Conservation (phyloP, 35 echinoderm and acorn worm genomes). For the Heliocidaris tuberculata region DNA sequence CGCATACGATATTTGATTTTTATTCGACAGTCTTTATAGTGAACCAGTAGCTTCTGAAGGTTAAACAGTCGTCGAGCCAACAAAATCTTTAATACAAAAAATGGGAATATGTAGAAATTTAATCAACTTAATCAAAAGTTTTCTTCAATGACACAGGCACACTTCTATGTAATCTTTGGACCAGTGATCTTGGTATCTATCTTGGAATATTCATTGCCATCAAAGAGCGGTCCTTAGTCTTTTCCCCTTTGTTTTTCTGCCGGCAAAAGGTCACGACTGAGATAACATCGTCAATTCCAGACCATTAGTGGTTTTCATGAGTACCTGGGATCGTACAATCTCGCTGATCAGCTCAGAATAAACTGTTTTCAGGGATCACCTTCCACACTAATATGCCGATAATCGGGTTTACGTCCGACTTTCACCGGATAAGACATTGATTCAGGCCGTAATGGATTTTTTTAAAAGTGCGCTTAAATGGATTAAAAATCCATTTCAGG, state of each 20-base stretch:
- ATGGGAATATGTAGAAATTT: background rate
- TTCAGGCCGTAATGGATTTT: background rate
- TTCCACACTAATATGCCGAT: background rate
- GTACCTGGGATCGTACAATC: background rate
- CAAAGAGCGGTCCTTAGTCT: background rate
- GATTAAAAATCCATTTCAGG: background rate
- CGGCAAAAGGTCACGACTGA: background rate
- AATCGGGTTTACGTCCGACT: background rate
- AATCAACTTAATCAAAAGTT: background rate
- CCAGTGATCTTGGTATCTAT: background rate
- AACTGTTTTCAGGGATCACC: background rate
- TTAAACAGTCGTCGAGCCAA: too few relatives aligned
- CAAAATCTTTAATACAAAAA: too few relatives aligned
- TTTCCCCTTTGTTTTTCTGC: background rate
- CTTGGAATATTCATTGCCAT: background rate
- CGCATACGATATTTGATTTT: too few relatives aligned
- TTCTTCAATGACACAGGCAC: background rate
- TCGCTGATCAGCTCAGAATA: background rate
- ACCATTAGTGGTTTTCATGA: background rate
- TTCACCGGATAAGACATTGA: background rate
- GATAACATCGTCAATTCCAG: slow-evolving; percentile 4
- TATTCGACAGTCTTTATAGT: too few relatives aligned
- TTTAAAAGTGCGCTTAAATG: background rate
- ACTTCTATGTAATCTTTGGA: background rate
- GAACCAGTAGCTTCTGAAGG: too few relatives aligned